A percentile compares a stretch with the other conserved stretches of the same genome.
Evolutionary conservation across 2,113 vertebrate genomes (phyloP).

Genomic region (Passer domesticus): DNA sequence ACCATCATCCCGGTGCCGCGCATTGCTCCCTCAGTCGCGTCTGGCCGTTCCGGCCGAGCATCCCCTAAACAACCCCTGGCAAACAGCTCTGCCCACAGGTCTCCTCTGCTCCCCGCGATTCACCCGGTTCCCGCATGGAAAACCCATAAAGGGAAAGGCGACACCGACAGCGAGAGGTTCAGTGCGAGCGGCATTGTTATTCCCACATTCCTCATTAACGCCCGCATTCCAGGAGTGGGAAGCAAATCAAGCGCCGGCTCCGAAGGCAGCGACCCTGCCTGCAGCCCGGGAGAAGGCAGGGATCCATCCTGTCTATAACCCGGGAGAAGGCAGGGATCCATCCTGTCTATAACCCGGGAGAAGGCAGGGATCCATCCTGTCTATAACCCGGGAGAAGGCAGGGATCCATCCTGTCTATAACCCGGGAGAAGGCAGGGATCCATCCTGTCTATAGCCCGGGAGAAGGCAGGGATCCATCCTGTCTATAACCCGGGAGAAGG

Average conservation of each 20-base stretch:
- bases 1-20: not conserved
- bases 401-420: not conserved
- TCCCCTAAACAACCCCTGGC: slow-evolving; percentile 68
- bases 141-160: slow-evolving; percentile 65
- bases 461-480: not conserved
- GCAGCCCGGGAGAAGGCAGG: not conserved
- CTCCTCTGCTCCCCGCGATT: slow-evolving; percentile 73
- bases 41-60: slow-evolving; percentile 64
- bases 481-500: rapidly evolving
- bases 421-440: not conserved
- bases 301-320: rapidly evolving
- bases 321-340: not conserved
- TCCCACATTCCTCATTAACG: not conserved
- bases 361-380: not conserved
- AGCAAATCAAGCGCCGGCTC: not conserved
- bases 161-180: slow-evolving; percentile 15
- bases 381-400: rapidly evolving
- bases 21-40: slow-evolving; percentile 75
- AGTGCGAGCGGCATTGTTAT: not conserved
- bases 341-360: not conserved
- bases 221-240: not conserved
- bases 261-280: not conserved
- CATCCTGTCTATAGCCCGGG: no score
- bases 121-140: slow-evolving; percentile 47
- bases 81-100: slow-evolving; percentile 53